Evolutionary conservation across 2,113 vertebrate species (phyloP).

Genomic region (Mustelus asterias): DNA sequence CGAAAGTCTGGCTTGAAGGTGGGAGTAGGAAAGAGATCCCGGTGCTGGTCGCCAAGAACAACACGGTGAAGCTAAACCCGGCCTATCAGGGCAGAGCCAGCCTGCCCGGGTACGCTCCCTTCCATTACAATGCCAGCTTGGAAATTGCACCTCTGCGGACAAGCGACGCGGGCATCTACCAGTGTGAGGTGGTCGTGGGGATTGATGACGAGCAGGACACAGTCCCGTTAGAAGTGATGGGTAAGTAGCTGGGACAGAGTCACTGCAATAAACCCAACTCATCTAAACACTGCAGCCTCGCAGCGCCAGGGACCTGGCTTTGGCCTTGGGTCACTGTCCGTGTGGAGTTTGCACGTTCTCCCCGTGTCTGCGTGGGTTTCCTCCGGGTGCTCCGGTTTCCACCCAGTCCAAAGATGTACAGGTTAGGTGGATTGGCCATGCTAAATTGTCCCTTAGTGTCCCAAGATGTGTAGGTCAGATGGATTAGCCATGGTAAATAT

Average conservation of each 20-base stretch:
- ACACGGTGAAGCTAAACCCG: constrained; percentile 80
- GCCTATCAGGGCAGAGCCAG: constrained; percentile 77
- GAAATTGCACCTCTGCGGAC: constrained; percentile 67
- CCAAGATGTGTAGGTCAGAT: too few species aligned
- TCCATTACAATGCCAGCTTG: constrained; percentile 77
- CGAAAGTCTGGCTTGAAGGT: constrained; percentile 69
- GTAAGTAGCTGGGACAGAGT: constrained; percentile 54
- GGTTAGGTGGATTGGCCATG: too few species aligned
- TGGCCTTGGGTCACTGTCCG: too few species aligned
- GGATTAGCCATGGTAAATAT: too few species aligned
- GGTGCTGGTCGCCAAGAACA: constrained; percentile 87
- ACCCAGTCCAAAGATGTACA: too few species aligned
- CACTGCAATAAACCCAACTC: not conserved
- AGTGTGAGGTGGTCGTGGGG: constrained; percentile 86
- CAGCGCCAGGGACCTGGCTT: too few species aligned
- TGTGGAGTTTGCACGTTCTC: too few species aligned
- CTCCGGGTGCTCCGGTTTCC: too few species aligned
- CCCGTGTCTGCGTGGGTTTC: too few species aligned
- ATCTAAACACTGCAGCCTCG: too few species aligned
- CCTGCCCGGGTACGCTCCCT: constrained; percentile 69
- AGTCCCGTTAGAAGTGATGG: constrained; percentile 82
- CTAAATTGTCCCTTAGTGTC: too few species aligned
- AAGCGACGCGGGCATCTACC: constrained; percentile 85
- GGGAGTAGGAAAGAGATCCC: constrained; percentile 73
- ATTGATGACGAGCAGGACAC: constrained; percentile 90